Conservation (phyloP, 1,140 invertebrate species). For the Laodelphax striatellus region DNA sequence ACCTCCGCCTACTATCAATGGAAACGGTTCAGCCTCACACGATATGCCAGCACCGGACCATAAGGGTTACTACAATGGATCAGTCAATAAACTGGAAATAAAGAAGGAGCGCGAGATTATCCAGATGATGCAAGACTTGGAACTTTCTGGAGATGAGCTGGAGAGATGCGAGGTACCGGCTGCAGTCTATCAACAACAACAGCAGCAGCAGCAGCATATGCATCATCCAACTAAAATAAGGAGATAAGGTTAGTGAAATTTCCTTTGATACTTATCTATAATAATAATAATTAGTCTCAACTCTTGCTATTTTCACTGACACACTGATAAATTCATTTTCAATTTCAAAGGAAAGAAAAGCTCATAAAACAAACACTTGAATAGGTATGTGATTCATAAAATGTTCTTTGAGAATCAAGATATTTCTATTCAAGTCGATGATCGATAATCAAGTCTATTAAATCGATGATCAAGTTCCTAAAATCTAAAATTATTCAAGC, state of each 20-base stretch:
- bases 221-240: conserved; percentile 17
- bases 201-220: conserved; percentile 14
- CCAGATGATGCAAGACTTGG: conserved; percentile 78
- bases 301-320: too few species aligned
- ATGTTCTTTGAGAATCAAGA: too few species aligned
- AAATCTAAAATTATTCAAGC: too few species aligned
- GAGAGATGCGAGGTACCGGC: conserved; percentile 49
- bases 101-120: conserved; percentile 86
- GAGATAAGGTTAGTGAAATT: conserved; percentile 8
- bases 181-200: conserved; percentile 33
- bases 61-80: conserved; percentile 12
- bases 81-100: conserved; percentile 42
- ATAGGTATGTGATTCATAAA: too few species aligned
- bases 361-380: too few species aligned
- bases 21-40: conserved; percentile 19
- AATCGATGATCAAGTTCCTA: too few species aligned
- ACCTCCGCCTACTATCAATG: conserved; percentile 35
- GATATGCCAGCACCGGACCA: conserved; percentile 1
- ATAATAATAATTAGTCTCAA: too few species aligned
- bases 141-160: conserved; percentile 63
- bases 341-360: too few species aligned
- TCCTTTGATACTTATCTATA: too few species aligned
- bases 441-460: too few species aligned
- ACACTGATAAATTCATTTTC: too few species aligned
- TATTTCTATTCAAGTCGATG: too few species aligned